Conservation (phyloP, 2,888 invertebrate species). For the Paralinhomoeus sp. region DNA sequence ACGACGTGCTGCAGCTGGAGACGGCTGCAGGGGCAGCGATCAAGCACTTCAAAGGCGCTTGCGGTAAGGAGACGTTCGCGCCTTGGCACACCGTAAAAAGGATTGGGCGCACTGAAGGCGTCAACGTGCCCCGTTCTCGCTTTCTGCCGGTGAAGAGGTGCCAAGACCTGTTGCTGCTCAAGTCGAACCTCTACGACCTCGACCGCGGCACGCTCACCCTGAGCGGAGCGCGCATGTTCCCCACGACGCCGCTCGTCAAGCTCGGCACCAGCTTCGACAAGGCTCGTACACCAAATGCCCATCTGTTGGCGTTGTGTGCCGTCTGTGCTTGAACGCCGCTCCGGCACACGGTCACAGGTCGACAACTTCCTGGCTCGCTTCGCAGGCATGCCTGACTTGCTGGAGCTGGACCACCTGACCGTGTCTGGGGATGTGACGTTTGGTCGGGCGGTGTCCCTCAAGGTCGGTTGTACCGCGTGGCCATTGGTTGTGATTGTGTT, state of each 20-base stretch:
- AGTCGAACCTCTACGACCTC: conserved; percentile 88
- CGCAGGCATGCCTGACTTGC: conserved; percentile 78
- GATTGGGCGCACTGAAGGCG: too few relatives aligned
- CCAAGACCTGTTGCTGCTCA: conserved; percentile 78
- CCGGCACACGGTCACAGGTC: too few relatives aligned
- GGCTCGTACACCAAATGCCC: too few relatives aligned
- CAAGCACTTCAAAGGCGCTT: conserved; percentile 53
- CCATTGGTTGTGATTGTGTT: too few relatives aligned
- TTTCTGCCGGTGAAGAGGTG: conserved; percentile 98
- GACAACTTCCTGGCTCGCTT: conserved; percentile 78
- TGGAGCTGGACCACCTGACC: conserved; percentile 91
- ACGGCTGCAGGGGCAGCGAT: conserved; percentile 99
- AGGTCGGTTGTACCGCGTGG: conserved; percentile 45
- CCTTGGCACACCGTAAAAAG: too few relatives aligned
- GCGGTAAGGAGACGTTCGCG: too few relatives aligned
- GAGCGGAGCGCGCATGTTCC: conserved; percentile 85
- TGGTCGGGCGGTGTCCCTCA: conserved; percentile 70
- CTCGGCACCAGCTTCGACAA: conserved; percentile 86
- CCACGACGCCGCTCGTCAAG: conserved; percentile 85
- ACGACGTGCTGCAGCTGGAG: conserved; percentile 87
- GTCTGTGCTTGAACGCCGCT: too few relatives aligned
- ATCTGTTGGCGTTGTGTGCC: too few relatives aligned
- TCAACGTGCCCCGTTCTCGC: conserved; percentile 81
- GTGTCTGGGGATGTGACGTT: conserved; percentile 98
- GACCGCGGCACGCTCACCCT: conserved; percentile 71